Base-by-base conservation (phyloP, 2,888 invertebrate genomes). In the Microplitis deprimator region DNA sequence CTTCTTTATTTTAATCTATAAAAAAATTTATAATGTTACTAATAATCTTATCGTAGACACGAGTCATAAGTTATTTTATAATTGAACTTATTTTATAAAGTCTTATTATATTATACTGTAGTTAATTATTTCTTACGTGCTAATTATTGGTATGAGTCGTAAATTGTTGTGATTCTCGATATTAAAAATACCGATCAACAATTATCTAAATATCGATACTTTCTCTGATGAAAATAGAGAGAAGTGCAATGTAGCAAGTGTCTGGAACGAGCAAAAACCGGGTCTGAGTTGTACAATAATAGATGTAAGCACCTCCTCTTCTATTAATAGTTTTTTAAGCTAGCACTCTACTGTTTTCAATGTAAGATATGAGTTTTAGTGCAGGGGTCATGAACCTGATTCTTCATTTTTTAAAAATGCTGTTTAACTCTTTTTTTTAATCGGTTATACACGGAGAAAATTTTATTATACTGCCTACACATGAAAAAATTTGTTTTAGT, bases 291-390 rank as follows among this genome's bases (percentile, higher is more conserved):
- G 75, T 68, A 77, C 70, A 77, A 77, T 77, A 77, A 71, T 75
- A 75, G 72, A 75, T 67, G 71, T 61, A 71, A 59, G 40, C 61
- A 60, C 69, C 60, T 83, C 65, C 77, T 80, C 77, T 78, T 79
- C 86, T 87, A 87, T 87, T 87, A 85, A 87, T 87, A 87, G 83
- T 81, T 82, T 79, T 77, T 81, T 78, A 82, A 83, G 81, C 83
- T 78, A 76, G 76, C 73, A 38, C 78, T 81, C 84, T 81, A 81
- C 86, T 87, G 86, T 87, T 87, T 87, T 77, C 80, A 85, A 83
- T 82, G 82, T 82, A 83, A 86, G 75, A 75, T 40, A 50, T 65
- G 61, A 68, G 40, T 68, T 59, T 59, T 40, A 62, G 62, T 69
- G 75, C 75, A 75, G 68, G 20, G 68, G 62, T 75, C 75, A 75